Conservation (phyloP, 2,113 vertebrate species). For the Amphiprion percula region DNA sequence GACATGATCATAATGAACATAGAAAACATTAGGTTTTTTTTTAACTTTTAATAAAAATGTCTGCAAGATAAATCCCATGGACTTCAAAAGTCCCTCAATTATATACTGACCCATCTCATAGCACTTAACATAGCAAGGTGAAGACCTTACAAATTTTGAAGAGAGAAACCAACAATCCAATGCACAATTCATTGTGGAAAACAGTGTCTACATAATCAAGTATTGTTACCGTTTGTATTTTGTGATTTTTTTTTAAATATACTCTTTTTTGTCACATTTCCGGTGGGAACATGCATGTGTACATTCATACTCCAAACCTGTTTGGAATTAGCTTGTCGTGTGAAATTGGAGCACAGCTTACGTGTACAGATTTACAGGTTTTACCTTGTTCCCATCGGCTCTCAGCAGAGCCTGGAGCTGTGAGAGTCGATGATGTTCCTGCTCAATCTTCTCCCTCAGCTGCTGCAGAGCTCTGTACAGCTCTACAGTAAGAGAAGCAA, state of each 20-base stretch:
- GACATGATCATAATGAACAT: too few species aligned
- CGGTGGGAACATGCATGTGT: neutral
- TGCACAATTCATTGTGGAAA: neutral
- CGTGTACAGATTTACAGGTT: neutral
- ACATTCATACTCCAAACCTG: neutral
- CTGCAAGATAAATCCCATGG: too few species aligned
- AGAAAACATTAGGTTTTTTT: too few species aligned
- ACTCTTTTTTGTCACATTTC: neutral
- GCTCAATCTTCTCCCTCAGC: constrained; percentile 83
- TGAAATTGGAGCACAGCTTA: neutral
- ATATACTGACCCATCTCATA: too few species aligned
- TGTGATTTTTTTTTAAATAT: neutral
- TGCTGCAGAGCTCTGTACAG: constrained; percentile 83
- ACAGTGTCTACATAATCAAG: too few species aligned
- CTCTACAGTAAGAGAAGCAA: constrained; percentile 71
- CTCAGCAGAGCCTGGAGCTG: constrained; percentile 81
- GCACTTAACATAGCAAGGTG: too few species aligned
- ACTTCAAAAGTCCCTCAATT: too few species aligned
- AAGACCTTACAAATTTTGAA: too few species aligned
- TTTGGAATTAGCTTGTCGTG: neutral
- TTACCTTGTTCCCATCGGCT: constrained; percentile 82
- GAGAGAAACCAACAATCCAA: too few species aligned
- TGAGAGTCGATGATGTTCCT: constrained; percentile 84
- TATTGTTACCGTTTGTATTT: too few species aligned
- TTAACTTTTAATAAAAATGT: too few species aligned